Evolutionary conservation across 2,888 invertebrate species (phyloP).

Genomic region (Rhaphigaster nebulosa): DNA sequence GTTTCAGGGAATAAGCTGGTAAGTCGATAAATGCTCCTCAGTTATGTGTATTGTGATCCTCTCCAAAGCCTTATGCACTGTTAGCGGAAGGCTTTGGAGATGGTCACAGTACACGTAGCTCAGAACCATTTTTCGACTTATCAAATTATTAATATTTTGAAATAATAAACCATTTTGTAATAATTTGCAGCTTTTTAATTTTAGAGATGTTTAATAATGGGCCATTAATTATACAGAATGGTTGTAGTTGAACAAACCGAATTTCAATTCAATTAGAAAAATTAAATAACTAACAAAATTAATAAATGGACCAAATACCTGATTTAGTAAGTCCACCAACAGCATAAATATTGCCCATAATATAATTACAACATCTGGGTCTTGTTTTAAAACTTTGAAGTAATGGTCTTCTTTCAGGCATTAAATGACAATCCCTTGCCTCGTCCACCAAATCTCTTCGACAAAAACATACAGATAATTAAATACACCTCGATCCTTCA

Average conservation of each 20-base stretch:
- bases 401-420: conserved; percentile 85
- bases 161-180: no score
- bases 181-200: no score
- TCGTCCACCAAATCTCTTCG: conserved; percentile 86
- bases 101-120: no score
- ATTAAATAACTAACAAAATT: not conserved
- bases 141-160: no score
- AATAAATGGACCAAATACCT: conserved; percentile 69
- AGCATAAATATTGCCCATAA: conserved; percentile 86
- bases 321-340: conserved; percentile 88
- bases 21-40: no score
- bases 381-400: conserved; percentile 83
- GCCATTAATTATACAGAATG: not conserved
- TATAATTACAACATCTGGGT: conserved; percentile 80
- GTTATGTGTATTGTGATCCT: no score
- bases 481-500: not conserved
- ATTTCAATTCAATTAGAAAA: not conserved
- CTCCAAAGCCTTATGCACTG: no score
- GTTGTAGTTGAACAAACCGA: not conserved
- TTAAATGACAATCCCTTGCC: conserved; percentile 88
- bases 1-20: no score
- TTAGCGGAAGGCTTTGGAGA: no score
- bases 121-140: no score
- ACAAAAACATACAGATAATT: not conserved
- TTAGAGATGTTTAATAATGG: no score